Percentiles rank a stretch among this genome's conserved stretches.
These are phyloP conservation scores for Oppia nitens DNA, from an alignment of 1,140 invertebrate genomes.

Conservation along the genomic window DNA sequence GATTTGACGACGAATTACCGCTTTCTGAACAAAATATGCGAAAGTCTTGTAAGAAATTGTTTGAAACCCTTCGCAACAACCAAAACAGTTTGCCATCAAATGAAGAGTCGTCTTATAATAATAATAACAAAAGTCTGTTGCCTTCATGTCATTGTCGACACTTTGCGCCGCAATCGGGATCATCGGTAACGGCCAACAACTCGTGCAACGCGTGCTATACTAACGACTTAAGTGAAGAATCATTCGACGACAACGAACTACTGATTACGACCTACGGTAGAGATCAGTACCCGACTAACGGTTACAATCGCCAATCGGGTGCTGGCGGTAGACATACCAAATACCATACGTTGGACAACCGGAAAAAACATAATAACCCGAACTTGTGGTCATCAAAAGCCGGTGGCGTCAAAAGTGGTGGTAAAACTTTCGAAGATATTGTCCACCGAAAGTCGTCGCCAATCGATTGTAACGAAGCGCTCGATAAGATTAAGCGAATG, in stretches of 20 bases:
- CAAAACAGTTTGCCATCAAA: background rate
- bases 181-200: no score
- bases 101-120: background rate
- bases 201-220: no score
- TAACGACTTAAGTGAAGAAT: no score
- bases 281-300: no score
- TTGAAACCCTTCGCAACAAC: slow-evolving; percentile 13
- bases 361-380: no score
- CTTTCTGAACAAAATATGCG: slow-evolving; percentile 17
- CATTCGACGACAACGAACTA: no score
- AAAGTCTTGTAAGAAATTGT: slow-evolving; percentile 16
- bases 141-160: background rate
- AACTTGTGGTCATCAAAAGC: background rate
- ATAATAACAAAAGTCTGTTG: background rate
- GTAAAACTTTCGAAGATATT: background rate
- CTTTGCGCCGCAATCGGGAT: no score
- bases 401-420: background rate
- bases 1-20: slow-evolving; percentile 17
- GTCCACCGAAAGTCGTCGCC: background rate
- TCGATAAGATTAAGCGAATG: background rate
- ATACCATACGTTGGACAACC: no score
- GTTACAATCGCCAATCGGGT: no score
- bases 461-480: background rate
- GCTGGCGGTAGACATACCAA: no score
- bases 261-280: no score